Evolutionary conservation across 2,888 invertebrate genomes (phyloP), one percentile per base, ranked within the genome.

Genomic region (Dasypogon diadema): DNA sequence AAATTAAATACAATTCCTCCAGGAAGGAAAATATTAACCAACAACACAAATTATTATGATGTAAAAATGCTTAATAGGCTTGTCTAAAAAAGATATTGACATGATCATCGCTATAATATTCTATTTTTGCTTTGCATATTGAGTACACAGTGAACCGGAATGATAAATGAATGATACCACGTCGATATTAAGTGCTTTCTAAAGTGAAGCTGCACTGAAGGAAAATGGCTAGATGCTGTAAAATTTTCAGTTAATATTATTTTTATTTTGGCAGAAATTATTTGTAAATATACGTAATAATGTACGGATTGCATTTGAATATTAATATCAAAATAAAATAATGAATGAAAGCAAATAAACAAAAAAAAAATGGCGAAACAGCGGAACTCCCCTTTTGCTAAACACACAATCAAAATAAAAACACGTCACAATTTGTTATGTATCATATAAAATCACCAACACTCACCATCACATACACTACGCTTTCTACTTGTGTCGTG

Each of bases 301-400:
- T 18, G 30, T 70, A 54, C 37, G 16, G 14, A 65, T 48, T 65
- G 65, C 65, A 70, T 70, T 70, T 54, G 26, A 51, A 68, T 48
- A 68, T 65, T 65, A 65, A 42, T 42, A 48, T 26, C n/a, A 16
- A 2, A 21, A 18, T 26, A 54, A 37, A n/a, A 34, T 18, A 21
- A 46, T 51, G n/a, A 16, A 34, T 51, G 21, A 21, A 5, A 21
- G 8, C 2, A 54, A 4, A 48, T 48, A 48, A 12, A 14, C 6
- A 16, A n/a, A 70, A 70, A 78, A 79, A 78, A 79, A 81, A 81
- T 80, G 80, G 80, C 80, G 80, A 80, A 81, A 81, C 81, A 80
- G 81, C 80, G 80, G 79, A 80, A 79, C 77, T 80, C 79, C 78
- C 75, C 75, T 46, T 46, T 65, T 60, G 58, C 58, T 77, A 78